phyloP scores from a whole-genome alignment of 2,888 invertebrate genomes.

The Ophion obscuratus region DNA sequence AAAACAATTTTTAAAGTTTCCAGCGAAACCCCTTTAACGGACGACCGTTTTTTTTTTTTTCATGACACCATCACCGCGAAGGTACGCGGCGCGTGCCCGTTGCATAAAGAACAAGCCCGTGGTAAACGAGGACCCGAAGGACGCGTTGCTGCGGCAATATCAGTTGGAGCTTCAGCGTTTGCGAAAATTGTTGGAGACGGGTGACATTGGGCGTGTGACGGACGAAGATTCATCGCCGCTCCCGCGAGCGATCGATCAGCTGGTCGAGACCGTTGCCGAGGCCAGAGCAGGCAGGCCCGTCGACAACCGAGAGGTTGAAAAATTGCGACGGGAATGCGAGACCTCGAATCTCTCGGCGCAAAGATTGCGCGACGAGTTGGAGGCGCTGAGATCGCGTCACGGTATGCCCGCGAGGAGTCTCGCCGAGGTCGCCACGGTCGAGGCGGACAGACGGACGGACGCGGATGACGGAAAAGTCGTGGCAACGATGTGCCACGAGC shows the following conservation, averaged over 20 bases:
- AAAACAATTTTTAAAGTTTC: too few species aligned
- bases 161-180: constrained; percentile 93
- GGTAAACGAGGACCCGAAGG: constrained; percentile 96
- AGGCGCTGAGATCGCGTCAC: constrained; percentile 72
- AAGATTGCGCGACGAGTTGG: constrained; percentile 76
- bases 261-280: constrained; percentile 57
- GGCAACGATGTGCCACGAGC: constrained; percentile 73
- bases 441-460: constrained; percentile 12
- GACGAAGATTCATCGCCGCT: constrained; percentile 36
- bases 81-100: constrained; percentile 93
- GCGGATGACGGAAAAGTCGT: constrained; percentile 62
- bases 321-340: constrained; percentile 76
- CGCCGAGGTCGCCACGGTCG: background rate
- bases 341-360: constrained; percentile 79
- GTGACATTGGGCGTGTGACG: constrained; percentile 67
- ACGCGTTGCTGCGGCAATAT: constrained; percentile 93
- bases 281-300: background rate
- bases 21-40: background rate
- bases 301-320: constrained; percentile 73
- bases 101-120: constrained; percentile 94
- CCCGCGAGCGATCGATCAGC: constrained; percentile 36
- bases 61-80: background rate
- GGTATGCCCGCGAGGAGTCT: constrained; percentile 44
- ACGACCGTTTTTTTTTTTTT: background rate
- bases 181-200: constrained; percentile 85